phyloP scores from a whole-genome alignment of 2,113 vertebrate genomes.

The Gambusia holbrooki region DNA sequence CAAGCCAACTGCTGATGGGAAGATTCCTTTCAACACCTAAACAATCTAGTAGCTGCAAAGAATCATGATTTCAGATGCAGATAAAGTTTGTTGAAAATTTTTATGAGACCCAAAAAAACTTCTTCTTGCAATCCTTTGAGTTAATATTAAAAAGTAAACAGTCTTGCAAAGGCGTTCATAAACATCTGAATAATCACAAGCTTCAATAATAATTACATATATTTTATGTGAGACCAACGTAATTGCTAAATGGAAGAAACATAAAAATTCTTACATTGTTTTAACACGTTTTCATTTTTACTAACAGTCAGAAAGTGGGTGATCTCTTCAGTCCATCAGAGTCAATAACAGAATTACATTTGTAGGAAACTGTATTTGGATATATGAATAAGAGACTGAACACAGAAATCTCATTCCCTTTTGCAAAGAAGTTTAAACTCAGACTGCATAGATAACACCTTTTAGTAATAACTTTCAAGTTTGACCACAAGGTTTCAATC shows the following conservation, averaged over 20 bases:
- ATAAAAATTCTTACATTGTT: background rate
- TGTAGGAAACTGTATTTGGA: too few species aligned
- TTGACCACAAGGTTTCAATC: too few species aligned
- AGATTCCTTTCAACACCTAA: slow-evolving; percentile 46
- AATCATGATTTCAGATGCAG: slow-evolving; percentile 3
- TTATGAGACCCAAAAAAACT: background rate
- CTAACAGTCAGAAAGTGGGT: too few species aligned
- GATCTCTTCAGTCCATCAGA: too few species aligned
- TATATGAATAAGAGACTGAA: too few species aligned
- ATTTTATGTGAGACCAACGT: too few species aligned
- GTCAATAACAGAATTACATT: too few species aligned
- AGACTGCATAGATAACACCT: background rate
- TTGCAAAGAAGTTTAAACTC: background rate
- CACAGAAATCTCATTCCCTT: background rate
- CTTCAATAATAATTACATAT: too few species aligned
- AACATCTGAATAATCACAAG: background rate
- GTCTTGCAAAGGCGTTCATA: background rate
- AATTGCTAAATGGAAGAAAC: background rate
- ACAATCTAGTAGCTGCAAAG: slow-evolving; percentile 18
- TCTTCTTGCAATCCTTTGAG: background rate
- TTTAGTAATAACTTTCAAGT: background rate
- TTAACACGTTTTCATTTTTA: too few species aligned
- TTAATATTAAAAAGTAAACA: too few species aligned
- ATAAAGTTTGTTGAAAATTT: background rate
- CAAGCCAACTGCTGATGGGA: slow-evolving; percentile 59